Evolutionary conservation across 2,113 vertebrate species (phyloP).

Genomic region (Xiphophorus maculatus): DNA sequence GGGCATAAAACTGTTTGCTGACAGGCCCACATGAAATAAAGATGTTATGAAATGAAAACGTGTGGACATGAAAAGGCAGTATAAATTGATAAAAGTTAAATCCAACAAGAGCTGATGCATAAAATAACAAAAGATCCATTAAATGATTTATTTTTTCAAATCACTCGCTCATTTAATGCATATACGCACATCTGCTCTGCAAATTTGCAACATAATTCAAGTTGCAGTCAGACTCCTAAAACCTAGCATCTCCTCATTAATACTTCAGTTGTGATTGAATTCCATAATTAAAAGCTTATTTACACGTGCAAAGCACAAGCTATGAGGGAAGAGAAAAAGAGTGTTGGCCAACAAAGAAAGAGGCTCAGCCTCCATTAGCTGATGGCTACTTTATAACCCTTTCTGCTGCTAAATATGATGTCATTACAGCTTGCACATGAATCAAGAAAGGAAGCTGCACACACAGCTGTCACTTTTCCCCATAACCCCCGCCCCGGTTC

Average conservation of each 20-base stretch:
- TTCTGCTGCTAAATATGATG: slow-evolving; percentile 69
- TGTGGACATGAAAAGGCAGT: background rate
- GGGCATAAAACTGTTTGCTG: background rate
- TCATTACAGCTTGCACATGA: slow-evolving; percentile 75
- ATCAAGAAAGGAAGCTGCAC: slow-evolving; percentile 57
- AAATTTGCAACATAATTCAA: background rate
- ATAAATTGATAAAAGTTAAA: background rate
- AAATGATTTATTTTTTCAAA: background rate
- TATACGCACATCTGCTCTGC: background rate
- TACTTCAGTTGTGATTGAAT: slow-evolving; percentile 2
- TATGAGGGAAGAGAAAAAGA: slow-evolving; percentile 15
- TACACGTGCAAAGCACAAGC: slow-evolving; percentile 10
- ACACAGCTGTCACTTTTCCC: slow-evolving; percentile 46
- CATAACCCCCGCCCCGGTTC: slow-evolving; percentile 16
- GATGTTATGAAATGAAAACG: background rate
- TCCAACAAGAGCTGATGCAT: background rate
- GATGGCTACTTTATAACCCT: slow-evolving; percentile 69
- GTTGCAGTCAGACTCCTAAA: background rate
- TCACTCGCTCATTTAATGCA: background rate
- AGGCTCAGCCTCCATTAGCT: slow-evolving; percentile 66
- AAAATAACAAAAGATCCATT: background rate
- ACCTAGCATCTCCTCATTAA: background rate
- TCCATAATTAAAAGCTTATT: slow-evolving; percentile 25
- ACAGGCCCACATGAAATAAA: background rate
- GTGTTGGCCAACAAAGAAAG: slow-evolving; percentile 54